Evolutionary conservation across 2,888 invertebrate species (phyloP).

Genomic region (Drosophila robusta): DNA sequence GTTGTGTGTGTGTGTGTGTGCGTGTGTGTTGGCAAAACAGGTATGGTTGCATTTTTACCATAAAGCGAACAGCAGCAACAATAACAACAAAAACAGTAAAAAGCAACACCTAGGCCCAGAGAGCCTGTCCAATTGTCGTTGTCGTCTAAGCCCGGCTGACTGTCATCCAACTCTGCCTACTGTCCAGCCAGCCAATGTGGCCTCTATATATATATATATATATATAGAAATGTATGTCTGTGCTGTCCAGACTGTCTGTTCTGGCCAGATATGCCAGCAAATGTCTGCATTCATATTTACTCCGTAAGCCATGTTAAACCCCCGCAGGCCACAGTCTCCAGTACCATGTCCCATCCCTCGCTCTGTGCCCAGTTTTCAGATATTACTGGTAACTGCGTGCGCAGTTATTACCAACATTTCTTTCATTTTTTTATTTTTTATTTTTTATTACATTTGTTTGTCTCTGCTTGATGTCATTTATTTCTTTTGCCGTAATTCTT

Average conservation of each 20-base stretch:
- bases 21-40: constrained; percentile 73
- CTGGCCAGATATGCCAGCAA: constrained; percentile 58
- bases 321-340: constrained; percentile 23
- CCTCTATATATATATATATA: constrained; percentile 17
- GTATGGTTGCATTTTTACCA: constrained; percentile 82
- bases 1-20: constrained; percentile 31
- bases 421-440: constrained; percentile 21
- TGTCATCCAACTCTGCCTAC: constrained; percentile 64
- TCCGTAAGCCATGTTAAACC: constrained; percentile 45
- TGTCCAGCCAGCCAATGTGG: constrained; percentile 44
- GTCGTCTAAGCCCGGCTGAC: constrained; percentile 59
- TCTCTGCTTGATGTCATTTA: constrained; percentile 40
- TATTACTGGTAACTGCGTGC: constrained; percentile 48
- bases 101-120: constrained; percentile 75
- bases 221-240: neutral
- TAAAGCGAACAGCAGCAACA: constrained; percentile 70
- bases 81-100: constrained; percentile 38
- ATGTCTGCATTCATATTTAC: constrained; percentile 67
- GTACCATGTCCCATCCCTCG: constrained; percentile 31
- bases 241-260: constrained; percentile 27
- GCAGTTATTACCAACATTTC: constrained; percentile 76
- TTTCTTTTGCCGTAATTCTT: constrained; percentile 20
- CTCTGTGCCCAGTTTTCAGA: constrained; percentile 25
- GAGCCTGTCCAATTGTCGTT: constrained; percentile 58
- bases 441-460: constrained; percentile 38